Conservation (phyloP, 2,797 vertebrate species). For the Typhlichthys subterraneus region DNA sequence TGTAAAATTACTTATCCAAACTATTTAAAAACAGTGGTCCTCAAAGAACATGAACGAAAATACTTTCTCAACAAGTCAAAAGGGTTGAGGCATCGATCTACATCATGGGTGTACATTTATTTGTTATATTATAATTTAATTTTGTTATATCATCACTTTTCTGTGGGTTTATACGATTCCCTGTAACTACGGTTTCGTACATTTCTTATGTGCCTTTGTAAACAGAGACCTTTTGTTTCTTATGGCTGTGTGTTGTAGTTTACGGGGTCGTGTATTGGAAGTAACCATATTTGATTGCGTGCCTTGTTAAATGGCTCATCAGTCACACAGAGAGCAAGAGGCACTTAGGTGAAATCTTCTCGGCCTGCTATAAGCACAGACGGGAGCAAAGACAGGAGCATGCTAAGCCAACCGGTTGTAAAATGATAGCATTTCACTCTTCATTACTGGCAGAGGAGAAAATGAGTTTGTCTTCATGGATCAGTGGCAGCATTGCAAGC, state of each 20-base stretch:
- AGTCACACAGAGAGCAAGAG: conserved; percentile 42
- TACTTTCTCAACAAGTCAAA: too few species aligned
- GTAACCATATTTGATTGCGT: conserved; percentile 38
- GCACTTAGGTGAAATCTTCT: conserved; percentile 49
- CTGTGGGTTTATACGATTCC: too few species aligned
- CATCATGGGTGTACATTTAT: too few species aligned
- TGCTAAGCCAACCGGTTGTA: conserved; percentile 31
- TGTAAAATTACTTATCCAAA: conserved; percentile 9
- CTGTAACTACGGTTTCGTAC: too few species aligned
- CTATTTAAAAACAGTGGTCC: too few species aligned
- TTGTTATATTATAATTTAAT: too few species aligned
- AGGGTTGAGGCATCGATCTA: too few species aligned
- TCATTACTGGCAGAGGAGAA: conserved; percentile 62
- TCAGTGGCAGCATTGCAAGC: conserved; percentile 38
- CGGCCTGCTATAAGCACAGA: conserved; percentile 39
- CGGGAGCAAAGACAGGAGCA: conserved; percentile 50
- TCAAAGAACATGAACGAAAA: too few species aligned
- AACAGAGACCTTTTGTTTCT: conserved; percentile 9
- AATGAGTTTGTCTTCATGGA: conserved; percentile 71
- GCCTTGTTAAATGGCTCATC: conserved; percentile 60
- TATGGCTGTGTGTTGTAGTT: conserved; percentile 24
- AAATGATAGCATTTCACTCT: conserved; percentile 64
- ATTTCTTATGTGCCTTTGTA: not conserved
- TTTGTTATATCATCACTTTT: too few species aligned
- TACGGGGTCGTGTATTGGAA: conserved; percentile 22